Evolutionary conservation across 2,797 vertebrate genomes (phyloP), one percentile per base, ranked within the genome.

Genomic region (Poeciliopsis presidionis): DNA sequence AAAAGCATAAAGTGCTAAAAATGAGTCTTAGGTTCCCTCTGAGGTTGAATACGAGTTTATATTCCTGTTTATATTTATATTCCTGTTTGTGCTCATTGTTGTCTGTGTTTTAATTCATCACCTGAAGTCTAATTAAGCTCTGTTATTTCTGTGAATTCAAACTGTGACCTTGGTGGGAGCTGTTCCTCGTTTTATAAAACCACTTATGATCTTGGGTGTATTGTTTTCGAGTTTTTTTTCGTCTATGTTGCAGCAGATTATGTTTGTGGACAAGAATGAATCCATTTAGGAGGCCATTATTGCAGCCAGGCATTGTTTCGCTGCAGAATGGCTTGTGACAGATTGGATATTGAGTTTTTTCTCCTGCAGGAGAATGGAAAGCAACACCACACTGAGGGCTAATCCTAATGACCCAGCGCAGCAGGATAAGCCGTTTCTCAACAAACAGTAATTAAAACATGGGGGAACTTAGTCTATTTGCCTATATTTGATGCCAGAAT

Each of bases 331-430:
- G 63, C 80, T 74, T 39, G 63, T 84, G 89, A 88, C 88, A 89
- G 88, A 92, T 89, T 90, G 89, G 90, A 85, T 89, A 93, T 92
- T 88, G 88, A 91, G 87, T 81, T 89, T 86, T 78, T 61, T 57
- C 53, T 77, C 87, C 85, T 81, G 79, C 83, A 85, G 88, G 86
- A 91, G 85, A 93, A 93, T 85, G 84, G 82, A 89, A 79, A 90
- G 79, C 80, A 87, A 90, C 84, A 90, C 88, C 86, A 74, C 36
- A 78, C 77, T 1, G 81, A 84, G 84, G 47, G 83, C 74, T 90
- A 90, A 90, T 90, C 86, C 83, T 89, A 84, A 86, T 80, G 87
- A 89, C 81, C 77, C 11, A 14, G 76, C 81, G 25, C 87, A 28
- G 73, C 78, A 85, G 88, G 86, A 87, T 67, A 47, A n/a, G 39